Evolutionary conservation across 2,797 vertebrate species (phyloP).

Genomic region (Sebastiscus albofasciatus): DNA sequence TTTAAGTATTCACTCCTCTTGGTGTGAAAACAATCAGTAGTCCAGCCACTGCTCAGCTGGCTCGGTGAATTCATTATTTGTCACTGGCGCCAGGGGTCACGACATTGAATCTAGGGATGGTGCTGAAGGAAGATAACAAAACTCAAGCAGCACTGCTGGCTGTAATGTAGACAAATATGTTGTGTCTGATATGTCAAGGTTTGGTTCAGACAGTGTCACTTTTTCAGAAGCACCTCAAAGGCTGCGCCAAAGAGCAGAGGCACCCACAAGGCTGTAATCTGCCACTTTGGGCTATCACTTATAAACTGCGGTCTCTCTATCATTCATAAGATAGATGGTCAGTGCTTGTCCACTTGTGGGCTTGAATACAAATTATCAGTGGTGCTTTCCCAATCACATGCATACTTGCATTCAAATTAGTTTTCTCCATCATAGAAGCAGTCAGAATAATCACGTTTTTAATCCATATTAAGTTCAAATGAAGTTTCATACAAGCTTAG

Average conservation of each 20-base stretch:
- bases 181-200: conserved; percentile 44
- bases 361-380: conserved; percentile 52
- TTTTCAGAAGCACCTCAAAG: conserved; percentile 30
- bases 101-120: conserved; percentile 60
- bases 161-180: conserved; percentile 70
- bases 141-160: conserved; percentile 32
- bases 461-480: background rate
- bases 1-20: background rate
- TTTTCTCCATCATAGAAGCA: background rate
- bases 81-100: conserved; percentile 49
- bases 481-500: background rate
- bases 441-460: background rate
- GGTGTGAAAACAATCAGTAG: conserved; percentile 53
- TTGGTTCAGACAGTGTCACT: conserved; percentile 27
- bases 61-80: conserved; percentile 66
- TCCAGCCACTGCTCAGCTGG: conserved; percentile 42
- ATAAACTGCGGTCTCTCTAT: conserved; percentile 3
- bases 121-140: conserved; percentile 49
- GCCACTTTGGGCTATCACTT: conserved; percentile 9
- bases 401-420: conserved; percentile 29
- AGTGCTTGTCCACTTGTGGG: background rate
- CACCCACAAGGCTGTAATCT: background rate
- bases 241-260: background rate
- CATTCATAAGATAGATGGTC: conserved; percentile 47
- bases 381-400: conserved; percentile 16